phyloP scores from a whole-genome alignment of 2,888 invertebrate species.

The Euplagia quadripunctaria region DNA sequence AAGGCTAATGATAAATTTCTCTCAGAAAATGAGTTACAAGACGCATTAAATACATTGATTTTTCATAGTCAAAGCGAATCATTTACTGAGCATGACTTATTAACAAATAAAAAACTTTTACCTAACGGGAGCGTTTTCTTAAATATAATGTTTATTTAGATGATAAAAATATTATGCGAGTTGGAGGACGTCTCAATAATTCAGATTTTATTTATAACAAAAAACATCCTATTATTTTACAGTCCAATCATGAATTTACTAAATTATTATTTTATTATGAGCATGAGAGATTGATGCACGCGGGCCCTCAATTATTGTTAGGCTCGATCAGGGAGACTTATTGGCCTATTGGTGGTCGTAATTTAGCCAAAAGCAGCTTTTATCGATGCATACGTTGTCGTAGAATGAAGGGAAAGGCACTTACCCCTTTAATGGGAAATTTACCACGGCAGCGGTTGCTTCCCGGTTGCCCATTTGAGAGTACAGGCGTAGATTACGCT shows the following conservation, averaged over 20 bases:
- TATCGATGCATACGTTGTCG: neutral
- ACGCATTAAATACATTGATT: no score
- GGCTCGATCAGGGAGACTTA: no score
- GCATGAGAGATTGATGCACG: neutral
- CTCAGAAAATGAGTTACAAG: no score
- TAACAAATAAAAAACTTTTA: no score
- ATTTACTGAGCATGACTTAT: no score
- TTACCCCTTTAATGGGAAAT: neutral
- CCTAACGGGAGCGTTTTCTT: neutral
- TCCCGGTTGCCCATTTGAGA: no score
- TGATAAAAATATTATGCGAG: neutral
- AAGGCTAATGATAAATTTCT: no score
- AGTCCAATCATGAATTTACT: neutral
- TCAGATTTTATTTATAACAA: no score
- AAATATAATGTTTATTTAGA: neutral
- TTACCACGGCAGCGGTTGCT: no score
- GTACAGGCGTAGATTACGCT: neutral
- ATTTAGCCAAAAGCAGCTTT: neutral
- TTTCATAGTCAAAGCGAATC: no score
- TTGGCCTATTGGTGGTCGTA: conserved; percentile 1
- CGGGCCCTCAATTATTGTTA: neutral
- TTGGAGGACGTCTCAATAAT: no score
- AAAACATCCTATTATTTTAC: no score
- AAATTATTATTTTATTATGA: neutral
- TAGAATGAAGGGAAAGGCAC: neutral